phyloP scores from a whole-genome alignment of 2,113 vertebrate genomes.

The Cnemophilus loriae region DNA sequence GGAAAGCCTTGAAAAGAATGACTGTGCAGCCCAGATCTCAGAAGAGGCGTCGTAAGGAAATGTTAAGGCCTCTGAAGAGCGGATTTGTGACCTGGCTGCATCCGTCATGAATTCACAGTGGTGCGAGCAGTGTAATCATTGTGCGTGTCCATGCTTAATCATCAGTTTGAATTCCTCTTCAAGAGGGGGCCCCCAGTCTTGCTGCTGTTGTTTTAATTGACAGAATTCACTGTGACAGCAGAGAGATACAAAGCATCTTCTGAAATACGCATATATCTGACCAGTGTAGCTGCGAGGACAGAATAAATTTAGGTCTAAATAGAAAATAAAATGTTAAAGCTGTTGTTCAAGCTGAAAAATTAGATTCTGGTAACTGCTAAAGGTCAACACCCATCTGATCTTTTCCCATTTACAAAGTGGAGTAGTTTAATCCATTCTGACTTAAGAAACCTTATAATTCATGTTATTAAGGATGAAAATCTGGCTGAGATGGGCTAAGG shows the following conservation, averaged over 20 bases:
- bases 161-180: background rate
- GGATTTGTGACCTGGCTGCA: background rate
- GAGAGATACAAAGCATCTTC: background rate
- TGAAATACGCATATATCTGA: background rate
- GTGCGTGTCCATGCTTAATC: background rate
- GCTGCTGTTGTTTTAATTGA: background rate
- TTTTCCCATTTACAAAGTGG: background rate
- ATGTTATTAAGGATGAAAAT: background rate
- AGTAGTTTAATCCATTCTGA: background rate
- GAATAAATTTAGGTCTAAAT: background rate
- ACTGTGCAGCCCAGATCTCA: background rate
- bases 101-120: fast-evolving
- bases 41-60: fast-evolving
- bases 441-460: background rate
- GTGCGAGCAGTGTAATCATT: background rate
- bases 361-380: background rate
- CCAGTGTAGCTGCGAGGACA: background rate
- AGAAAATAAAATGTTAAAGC: background rate
- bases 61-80: background rate
- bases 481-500: background rate
- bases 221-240: background rate
- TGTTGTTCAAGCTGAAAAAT: background rate
- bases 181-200: background rate
- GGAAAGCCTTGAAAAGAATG: background rate
- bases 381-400: background rate